A percentile compares a stretch with the other conserved stretches of the same genome.
Evolutionary conservation across 1,140 invertebrate genomes (phyloP).

Genomic region (Bombus fervidus): DNA sequence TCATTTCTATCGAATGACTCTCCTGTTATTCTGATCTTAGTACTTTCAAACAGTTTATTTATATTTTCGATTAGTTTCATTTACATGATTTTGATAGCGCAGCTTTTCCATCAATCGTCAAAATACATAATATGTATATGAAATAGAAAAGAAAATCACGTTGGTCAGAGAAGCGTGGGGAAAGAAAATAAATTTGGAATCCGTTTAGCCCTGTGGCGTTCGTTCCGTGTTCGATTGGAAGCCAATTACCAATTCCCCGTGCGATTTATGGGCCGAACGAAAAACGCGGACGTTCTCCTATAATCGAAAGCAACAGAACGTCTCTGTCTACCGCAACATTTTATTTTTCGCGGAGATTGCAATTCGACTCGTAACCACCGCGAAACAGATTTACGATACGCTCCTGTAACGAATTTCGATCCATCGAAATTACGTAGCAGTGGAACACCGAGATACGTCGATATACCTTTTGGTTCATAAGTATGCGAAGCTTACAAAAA

Average conservation of each 20-base stretch:
- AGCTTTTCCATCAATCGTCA: too few species aligned
- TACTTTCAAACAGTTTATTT: too few species aligned
- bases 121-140: too few species aligned
- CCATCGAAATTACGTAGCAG: too few species aligned
- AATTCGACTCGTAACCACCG: conserved; percentile 30
- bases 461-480: too few species aligned
- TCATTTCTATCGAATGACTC: too few species aligned
- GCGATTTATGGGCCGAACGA: conserved; percentile 25
- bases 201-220: background rate
- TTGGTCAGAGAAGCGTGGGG: background rate
- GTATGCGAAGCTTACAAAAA: too few species aligned
- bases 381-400: conserved; percentile 41
- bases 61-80: too few species aligned
- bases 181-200: conserved; percentile 26
- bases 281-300: conserved; percentile 4
- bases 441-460: too few species aligned
- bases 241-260: conserved; percentile 36
- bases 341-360: conserved; percentile 39
- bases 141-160: background rate
- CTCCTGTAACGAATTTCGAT: background rate
- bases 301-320: conserved; percentile 37
- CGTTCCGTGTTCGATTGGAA: conserved; percentile 7
- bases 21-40: too few species aligned
- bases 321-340: conserved; percentile 23
- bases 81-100: too few species aligned